Evolutionary conservation across 2,113 vertebrate species (phyloP), one percentile per base, ranked within the genome.

Genomic region (Psammodynastes pulverulentus): DNA sequence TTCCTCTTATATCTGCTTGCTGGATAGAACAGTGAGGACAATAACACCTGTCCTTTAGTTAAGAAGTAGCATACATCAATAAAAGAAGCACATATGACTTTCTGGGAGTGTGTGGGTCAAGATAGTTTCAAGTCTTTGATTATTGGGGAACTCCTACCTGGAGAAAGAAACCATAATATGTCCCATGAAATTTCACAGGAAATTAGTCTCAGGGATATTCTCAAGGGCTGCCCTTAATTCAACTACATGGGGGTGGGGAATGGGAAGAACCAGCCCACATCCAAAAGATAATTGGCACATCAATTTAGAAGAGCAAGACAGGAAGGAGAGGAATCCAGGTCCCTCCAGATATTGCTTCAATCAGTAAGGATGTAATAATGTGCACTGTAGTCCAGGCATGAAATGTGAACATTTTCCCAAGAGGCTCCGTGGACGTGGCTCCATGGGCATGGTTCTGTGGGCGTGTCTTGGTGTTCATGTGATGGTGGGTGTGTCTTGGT

Each of bases 51-150:
- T 96, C 95, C 94, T 96, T 96, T 92, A 93, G 94, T 52, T 96
- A 95, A 95, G 95, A 97, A 97, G 96, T 95, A 96, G 96, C 93
- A 88, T 94, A 96, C 94, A 96, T 94, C 96, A 95, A 45, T 94
- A 94, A 94, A 95, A 94, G 54, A 56, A 29, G 89, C 29, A 94
- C 94, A 92, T 93, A 94, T 4, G 95, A 93, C 90, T 94, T 91
- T 89, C 72, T 10, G 3, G 95, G 94, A 94, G 93, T 91, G 89
- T 94, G 79, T 84, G 90, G 87, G 90, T 4, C 94, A 86, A 90
- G 95, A 91, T 90, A 86, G 91, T 94, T 96, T 84, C 90, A 39
- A 96, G 88, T 91, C 79, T 67, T 92, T 90, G 79, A 94, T 95
- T 89, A 49, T 62, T 87, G 96, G 79, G 94, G 54, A 79, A 84